phyloP scores from a whole-genome alignment of 2,113 vertebrate genomes.

The Syngnathoides biaculeatus region DNA sequence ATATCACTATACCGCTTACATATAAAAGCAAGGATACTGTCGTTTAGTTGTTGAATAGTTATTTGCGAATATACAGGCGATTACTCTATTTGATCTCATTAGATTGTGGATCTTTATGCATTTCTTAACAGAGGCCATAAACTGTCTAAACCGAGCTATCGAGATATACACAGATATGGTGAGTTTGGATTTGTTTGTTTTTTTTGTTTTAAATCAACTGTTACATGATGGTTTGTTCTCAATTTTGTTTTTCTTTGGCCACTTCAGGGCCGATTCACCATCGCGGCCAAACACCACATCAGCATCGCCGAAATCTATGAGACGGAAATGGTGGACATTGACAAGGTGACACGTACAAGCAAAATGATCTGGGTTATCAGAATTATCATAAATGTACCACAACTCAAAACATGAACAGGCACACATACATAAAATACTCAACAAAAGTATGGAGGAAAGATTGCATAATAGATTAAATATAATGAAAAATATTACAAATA shows the following conservation, averaged over 20 bases:
- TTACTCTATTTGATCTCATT: neutral
- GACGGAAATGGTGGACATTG: conserved; percentile 87
- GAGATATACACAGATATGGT: conserved; percentile 97
- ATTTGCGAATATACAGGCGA: too few relatives aligned
- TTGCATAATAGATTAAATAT: too few relatives aligned
- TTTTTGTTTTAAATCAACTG: neutral
- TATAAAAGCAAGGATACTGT: too few relatives aligned
- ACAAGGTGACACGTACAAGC: conserved; percentile 75
- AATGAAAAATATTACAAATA: too few relatives aligned
- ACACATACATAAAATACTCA: too few relatives aligned
- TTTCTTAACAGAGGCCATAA: conserved; percentile 83
- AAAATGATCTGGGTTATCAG: too few relatives aligned
- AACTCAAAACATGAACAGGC: neutral
- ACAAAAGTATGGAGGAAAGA: too few relatives aligned
- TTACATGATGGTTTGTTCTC: neutral
- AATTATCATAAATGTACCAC: neutral
- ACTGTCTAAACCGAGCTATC: conserved; percentile 87
- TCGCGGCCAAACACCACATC: conserved; percentile 91
- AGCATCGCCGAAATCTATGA: conserved; percentile 89
- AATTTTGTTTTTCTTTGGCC: neutral
- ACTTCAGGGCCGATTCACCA: conserved; percentile 86
- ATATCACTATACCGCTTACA: too few relatives aligned
- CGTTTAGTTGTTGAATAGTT: too few relatives aligned
- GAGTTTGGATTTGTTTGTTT: conserved; percentile 29
- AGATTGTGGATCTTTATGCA: neutral